These are phyloP conservation scores for Meriones psammophilus DNA, from an alignment of 2,797 vertebrate genomes.

Conservation along the genomic window DNA sequence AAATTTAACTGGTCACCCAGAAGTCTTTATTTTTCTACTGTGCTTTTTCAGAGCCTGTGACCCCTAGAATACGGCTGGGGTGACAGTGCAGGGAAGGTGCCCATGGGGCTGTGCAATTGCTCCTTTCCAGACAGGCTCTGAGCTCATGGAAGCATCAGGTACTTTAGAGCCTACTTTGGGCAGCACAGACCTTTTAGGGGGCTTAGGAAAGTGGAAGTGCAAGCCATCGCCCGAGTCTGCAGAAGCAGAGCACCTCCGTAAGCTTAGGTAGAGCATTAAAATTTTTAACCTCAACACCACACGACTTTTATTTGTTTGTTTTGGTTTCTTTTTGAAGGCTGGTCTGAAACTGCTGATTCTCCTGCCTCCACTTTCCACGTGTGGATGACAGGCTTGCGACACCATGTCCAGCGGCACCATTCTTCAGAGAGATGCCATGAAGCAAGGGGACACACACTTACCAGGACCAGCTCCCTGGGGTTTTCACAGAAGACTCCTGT, in stretches of 20 bases:
- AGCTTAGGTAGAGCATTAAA: background rate
- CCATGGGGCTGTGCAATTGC: background rate
- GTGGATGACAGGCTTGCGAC: background rate
- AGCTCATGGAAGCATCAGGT: background rate
- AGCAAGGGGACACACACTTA: background rate
- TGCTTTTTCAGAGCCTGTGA: background rate
- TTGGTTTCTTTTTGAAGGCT: background rate
- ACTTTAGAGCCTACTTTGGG: background rate
- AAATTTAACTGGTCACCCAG: background rate
- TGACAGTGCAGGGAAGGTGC: background rate
- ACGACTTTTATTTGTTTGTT: background rate
- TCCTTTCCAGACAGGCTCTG: background rate
- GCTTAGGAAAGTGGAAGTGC: background rate
- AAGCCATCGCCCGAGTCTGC: background rate
- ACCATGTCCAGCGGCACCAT: background rate
- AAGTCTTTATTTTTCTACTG: constrained; percentile 52
- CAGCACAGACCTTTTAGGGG: background rate
- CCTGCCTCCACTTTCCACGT: background rate
- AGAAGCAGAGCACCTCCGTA: background rate
- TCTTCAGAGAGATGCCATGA: background rate
- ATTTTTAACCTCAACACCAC: background rate
- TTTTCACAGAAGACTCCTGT: background rate
- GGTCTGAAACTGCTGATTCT: background rate
- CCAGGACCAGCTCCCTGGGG: background rate
- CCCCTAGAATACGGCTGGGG: background rate